Conservation (phyloP, 1,140 invertebrate genomes). For the Pantala flavescens region DNA sequence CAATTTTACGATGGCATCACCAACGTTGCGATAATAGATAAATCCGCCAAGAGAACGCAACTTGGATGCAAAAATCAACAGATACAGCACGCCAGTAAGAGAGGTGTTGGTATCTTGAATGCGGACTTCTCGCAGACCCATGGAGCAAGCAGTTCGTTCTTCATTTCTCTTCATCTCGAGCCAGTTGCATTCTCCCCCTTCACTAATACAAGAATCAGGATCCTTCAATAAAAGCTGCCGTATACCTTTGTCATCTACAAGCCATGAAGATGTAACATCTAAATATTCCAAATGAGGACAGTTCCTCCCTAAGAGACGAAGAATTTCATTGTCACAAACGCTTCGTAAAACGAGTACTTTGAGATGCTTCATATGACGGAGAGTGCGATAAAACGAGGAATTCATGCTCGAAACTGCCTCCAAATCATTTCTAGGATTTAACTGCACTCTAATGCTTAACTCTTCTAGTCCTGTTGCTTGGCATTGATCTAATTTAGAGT, state of each 20-base stretch:
- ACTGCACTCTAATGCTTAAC: slow-evolving; percentile 16
- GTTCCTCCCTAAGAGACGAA: slow-evolving; percentile 25
- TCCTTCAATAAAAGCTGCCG: slow-evolving; percentile 25
- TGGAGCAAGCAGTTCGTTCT: not conserved
- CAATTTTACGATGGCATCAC: slow-evolving; percentile 26
- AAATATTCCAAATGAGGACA: slow-evolving; percentile 24
- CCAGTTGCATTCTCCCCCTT: not conserved
- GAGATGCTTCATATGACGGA: slow-evolving; percentile 18
- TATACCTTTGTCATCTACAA: slow-evolving; percentile 28
- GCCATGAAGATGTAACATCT: slow-evolving; percentile 28
- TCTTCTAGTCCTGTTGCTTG: slow-evolving; percentile 19
- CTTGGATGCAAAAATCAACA: slow-evolving; percentile 27
- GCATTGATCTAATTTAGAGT: slow-evolving; percentile 18
- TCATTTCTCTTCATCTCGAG: not conserved
- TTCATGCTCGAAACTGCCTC: slow-evolving; percentile 16
- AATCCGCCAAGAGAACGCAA: slow-evolving; percentile 28
- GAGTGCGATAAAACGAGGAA: slow-evolving; percentile 10
- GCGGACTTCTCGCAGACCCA: slow-evolving; percentile 26
- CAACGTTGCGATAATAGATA: slow-evolving; percentile 28
- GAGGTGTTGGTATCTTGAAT: slow-evolving; percentile 31
- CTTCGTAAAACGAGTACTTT: slow-evolving; percentile 22
- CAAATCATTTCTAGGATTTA: slow-evolving; percentile 15
- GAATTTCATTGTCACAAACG: slow-evolving; percentile 27
- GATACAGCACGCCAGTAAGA: slow-evolving; percentile 25
- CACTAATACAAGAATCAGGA: slow-evolving; percentile 16